Base-by-base conservation (phyloP, 2,797 vertebrate genomes). In the Aselliscus stoliczkanus region DNA sequence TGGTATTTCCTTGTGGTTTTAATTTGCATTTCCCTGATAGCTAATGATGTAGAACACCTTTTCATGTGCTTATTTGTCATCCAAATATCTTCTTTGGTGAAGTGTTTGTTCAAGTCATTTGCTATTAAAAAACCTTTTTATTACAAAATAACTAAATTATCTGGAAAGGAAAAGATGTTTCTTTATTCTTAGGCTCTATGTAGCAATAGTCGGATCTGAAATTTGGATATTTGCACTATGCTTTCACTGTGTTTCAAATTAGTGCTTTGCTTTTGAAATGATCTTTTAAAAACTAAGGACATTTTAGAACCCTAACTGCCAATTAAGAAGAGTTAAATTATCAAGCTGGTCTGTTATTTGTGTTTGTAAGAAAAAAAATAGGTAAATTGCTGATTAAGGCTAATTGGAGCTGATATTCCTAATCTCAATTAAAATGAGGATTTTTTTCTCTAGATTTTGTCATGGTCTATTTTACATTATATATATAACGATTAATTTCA, bases 151-250 rank as follows among this genome's bases (percentile, higher is more conserved):
- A 81, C 25, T 92, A 95, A 54, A 54, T 54, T 20, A 97, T 97
- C 96, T 97, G 97, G 90, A 97, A 97, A 97, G 96, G 97, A 58
- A 83, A 1, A 0, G 0, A 54, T 88, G 67, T 94, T 96, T 96
- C 70, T 97, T 97, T 88, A 88, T 95, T 89, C 31, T 90, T 95
- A 85, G 52, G 58, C 82, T 93, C 67, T 97, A 79, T 94, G 95
- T 97, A 54, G 94, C 77, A 93, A 95, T 97, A 96, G 62, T 93
- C 88, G 95, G 20, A 84, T 90, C 20, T 82, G 88, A 97, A 90
- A 90, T 95, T 88, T 88, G 79, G 20, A 56, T 93, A 94, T 93
- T 79, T 87, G 15, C 87, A 93, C 65, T 93, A 17, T 65, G 62
- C 47, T 94, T 96, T 96, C 93, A 94, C 70, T 95, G 39, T 86